Base-by-base conservation (phyloP, 2,113 vertebrate species). In the Genyomyrus donnyi region DNA sequence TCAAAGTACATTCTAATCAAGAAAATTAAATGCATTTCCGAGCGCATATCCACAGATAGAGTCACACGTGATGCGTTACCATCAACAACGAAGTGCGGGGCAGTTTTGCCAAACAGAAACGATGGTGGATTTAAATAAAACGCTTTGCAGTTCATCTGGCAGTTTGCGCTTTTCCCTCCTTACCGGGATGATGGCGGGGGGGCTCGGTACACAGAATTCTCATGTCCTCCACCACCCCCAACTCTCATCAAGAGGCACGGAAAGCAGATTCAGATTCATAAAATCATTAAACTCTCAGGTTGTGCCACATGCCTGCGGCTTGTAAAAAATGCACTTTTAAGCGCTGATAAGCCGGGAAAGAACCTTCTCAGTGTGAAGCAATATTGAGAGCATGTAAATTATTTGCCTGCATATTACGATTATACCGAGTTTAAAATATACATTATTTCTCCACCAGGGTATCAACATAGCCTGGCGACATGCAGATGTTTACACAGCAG, bases 1-100 rank as follows among this genome's bases (percentile, higher is more conserved):
- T 96, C 94, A 96, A 95, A 96, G 95, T 91, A 62, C 88, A 91
- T 85, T 39, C 42, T 58, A 31, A 84, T 87, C 90, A 35, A 11
- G 31, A 53, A 91, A 93, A 94, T 92, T 90, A 92, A 66, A 89
- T 92, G 93, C 93, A 92, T 92, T 93, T 94, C 93, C 91, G 93
- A 93, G 93, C 94, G 94, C 93, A 95, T 66, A 45, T 95, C 92
- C 93, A 92, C 88, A 91, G 91, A 93, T 92, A 92, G 94, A 93
- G 94, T 94, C 90, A 91, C 92, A 90, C 94, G 93, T 95, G 91
- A 90, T 92, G 93, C 93, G 93, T 92, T 89, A 90, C n/a, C 24
- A 50, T 11, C 45, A 15, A 3, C 42, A n/a, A 15, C 27, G 17
- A 49, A 1, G 1, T 50, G 49, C 5, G 1, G 48, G 5, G n/a